Percentiles rank a stretch among this genome's conserved stretches.
phyloP scores from a whole-genome alignment of 2,888 invertebrate species.

The Ctena decussata region DNA sequence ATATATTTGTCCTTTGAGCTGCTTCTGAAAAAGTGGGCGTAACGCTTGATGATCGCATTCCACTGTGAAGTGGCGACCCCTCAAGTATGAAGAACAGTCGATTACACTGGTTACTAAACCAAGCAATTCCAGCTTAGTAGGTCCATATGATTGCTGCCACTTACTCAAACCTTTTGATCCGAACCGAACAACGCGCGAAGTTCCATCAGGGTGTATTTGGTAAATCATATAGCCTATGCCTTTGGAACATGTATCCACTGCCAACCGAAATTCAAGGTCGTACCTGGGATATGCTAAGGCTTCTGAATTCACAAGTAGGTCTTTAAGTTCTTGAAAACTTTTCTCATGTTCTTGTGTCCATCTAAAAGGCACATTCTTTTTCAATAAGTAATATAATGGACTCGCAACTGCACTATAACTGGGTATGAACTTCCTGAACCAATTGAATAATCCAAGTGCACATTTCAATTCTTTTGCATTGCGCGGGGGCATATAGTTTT shows the following conservation, averaged over 20 bases:
- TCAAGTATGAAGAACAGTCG: neutral
- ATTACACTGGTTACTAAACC: slow-evolving; percentile 43
- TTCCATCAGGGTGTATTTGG: slow-evolving; percentile 45
- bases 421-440: slow-evolving; percentile 64
- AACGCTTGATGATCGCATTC: slow-evolving; percentile 32
- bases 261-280: slow-evolving; percentile 49
- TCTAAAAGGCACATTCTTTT: slow-evolving; percentile 30
- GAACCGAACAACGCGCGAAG: slow-evolving; percentile 27
- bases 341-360: slow-evolving; percentile 36
- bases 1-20: slow-evolving; percentile 49
- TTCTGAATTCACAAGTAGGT: slow-evolving; percentile 36
- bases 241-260: slow-evolving; percentile 50
- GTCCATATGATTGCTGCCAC: slow-evolving; percentile 47
- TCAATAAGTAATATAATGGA: slow-evolving; percentile 45
- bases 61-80: neutral
- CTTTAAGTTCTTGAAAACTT: slow-evolving; percentile 50
- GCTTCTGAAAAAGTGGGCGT: slow-evolving; percentile 34
- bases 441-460: slow-evolving; percentile 30
- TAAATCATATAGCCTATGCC: slow-evolving; percentile 66
- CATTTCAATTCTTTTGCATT: slow-evolving; percentile 52
- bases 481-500: slow-evolving; percentile 39
- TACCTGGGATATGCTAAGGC: slow-evolving; percentile 61
- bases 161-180: slow-evolving; percentile 39
- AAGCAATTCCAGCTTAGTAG: slow-evolving; percentile 59
- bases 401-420: slow-evolving; percentile 44